Percentiles rank a stretch among this genome's conserved stretches.
Evolutionary conservation across 2,113 vertebrate genomes (phyloP).

Genomic region (Proterorhinus semilunaris): DNA sequence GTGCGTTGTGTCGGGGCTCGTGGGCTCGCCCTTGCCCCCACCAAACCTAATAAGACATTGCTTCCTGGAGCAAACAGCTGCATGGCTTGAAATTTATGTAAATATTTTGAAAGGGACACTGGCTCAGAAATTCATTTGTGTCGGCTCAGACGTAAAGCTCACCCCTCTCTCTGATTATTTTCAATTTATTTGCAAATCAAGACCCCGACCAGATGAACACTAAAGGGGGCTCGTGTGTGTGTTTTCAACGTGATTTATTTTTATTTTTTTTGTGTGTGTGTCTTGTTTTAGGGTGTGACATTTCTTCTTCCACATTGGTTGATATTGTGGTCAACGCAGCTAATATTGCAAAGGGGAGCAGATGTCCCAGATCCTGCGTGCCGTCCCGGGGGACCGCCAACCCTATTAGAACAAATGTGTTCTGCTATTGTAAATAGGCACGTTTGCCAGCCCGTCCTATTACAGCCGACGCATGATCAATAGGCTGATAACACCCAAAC

Average conservation of each 20-base stretch:
- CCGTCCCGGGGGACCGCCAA: slow-evolving; percentile 91
- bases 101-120: slow-evolving; percentile 99
- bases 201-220: slow-evolving; percentile 84
- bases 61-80: slow-evolving; percentile 98
- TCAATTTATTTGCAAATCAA: slow-evolving; percentile 99
- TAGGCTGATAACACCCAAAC: slow-evolving; percentile 99
- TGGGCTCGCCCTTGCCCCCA: slow-evolving; percentile 15
- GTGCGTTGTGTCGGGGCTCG: slow-evolving; percentile 5
- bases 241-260: slow-evolving; percentile 81
- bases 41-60: slow-evolving; percentile 85
- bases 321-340: slow-evolving; percentile 85
- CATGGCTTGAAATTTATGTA: slow-evolving; percentile 98
- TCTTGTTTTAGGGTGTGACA: slow-evolving; percentile 23
- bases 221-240: slow-evolving; percentile 82
- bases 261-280: slow-evolving; percentile 6
- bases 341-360: slow-evolving; percentile 94
- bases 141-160: slow-evolving; percentile 83
- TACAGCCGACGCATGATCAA: slow-evolving; percentile 99
- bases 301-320: slow-evolving; percentile 21
- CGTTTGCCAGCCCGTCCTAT: slow-evolving; percentile 99
- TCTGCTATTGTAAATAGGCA: slow-evolving; percentile 99
- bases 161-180: slow-evolving; percentile 91
- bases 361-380: slow-evolving; percentile 95
- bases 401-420: slow-evolving; percentile 99
- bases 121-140: slow-evolving; percentile 97